Evolutionary conservation across 1,140 invertebrate species (phyloP), one percentile per base, ranked within the genome.

Genomic region (Drosophila miranda): DNA sequence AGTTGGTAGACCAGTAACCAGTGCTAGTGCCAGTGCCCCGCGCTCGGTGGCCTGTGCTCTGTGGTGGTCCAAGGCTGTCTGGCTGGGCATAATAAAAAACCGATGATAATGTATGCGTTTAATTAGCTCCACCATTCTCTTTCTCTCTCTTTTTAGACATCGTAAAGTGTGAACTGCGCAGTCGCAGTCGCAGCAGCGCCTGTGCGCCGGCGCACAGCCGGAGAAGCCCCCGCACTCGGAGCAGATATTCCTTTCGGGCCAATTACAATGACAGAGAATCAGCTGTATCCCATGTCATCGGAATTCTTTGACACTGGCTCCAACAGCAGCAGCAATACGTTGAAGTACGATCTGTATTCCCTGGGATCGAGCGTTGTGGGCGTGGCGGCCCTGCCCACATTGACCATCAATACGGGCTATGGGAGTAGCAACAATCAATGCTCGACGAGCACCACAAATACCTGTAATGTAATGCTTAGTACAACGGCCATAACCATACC

Each of bases 271-370:
- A 90, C 89, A 66, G 89, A 90, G 70, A 90, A 90, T 78, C 89
- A 90, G 75, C 30, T 90, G 66, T 90, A 82, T 76, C 71, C 89
- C 75, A 90, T 90, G 89, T 90, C 89, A 71, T 87, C 89, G 69
- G 89, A 90, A 67, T 86, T 90, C 76, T 90, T 90, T 83, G 89
- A 90, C 80, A 90, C 69, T 38, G 87, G 89, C 61, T 90, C 89
- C 16, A 90, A 90, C 51, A 90, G 89, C 63, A 88, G 84, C 82
- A 90, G 86, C 73, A 90, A 90, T 72, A 63, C 89, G 30, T 51
- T 90, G 42, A 90, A 90, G 50, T 90, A 84, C 67, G 89, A 90
- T 59, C 53, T 90, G 30, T 90, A 82, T 57, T 72, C 89, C 13
- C 58, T 90, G 54, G 82, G 76, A 19, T 56, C 73, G 30, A 76